A percentile compares a stretch with the other conserved stretches of the same genome.
phyloP scores from a whole-genome alignment of 1,140 invertebrate species.

The Drosophila tsacasi region DNA sequence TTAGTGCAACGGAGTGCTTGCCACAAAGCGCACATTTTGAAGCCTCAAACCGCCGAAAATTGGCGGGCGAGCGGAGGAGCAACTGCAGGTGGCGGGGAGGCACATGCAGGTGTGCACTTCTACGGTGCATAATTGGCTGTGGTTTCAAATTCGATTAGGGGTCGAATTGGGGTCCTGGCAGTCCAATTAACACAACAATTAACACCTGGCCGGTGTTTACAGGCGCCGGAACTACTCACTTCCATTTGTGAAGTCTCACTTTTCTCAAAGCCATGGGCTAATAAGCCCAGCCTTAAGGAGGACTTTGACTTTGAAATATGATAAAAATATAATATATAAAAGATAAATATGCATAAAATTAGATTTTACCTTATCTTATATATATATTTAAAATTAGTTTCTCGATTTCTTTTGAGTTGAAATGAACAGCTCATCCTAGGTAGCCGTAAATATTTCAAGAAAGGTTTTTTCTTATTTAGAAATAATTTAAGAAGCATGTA shows the following conservation, averaged over 20 bases:
- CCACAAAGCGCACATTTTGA: conserved; percentile 11
- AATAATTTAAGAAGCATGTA: no score
- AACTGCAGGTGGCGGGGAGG: no score
- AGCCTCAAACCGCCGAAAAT: conserved; percentile 3
- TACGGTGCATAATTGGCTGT: conserved; percentile 2
- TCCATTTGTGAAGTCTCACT: neutral
- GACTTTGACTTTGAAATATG: neutral
- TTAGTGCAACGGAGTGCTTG: neutral
- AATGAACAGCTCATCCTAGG: neutral
- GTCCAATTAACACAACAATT: conserved; percentile 11
- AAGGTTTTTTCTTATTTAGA: neutral
- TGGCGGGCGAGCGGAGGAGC: neutral
- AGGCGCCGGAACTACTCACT: neutral
- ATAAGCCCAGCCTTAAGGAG: neutral
- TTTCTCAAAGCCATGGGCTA: neutral
- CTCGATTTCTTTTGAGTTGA: neutral
- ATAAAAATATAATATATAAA: neutral
- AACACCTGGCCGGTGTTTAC: neutral
- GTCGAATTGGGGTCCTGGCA: conserved; percentile 9
- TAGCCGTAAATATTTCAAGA: neutral
- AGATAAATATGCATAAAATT: no score
- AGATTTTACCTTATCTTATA: no score
- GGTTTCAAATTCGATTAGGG: conserved; percentile 14
- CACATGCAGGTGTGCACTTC: neutral
- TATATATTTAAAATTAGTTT: neutral